Evolutionary conservation across 2,888 invertebrate species (phyloP).

Genomic region (Drosophila setosimentum): DNA sequence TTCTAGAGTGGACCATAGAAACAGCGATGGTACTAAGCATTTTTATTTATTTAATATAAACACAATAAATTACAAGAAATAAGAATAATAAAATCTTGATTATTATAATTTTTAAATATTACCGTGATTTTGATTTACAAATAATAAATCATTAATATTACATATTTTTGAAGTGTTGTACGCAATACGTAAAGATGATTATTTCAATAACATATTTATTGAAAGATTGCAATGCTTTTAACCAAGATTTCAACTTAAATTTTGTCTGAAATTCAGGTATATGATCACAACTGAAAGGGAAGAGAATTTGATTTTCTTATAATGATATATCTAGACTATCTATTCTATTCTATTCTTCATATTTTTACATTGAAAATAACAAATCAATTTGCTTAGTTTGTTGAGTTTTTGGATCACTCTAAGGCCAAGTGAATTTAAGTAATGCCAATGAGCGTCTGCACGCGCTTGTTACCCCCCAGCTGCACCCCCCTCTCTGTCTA

Average conservation of each 20-base stretch:
- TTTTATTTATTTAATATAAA: not conserved
- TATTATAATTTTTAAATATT: not conserved
- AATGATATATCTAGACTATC: not conserved
- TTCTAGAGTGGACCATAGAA: conserved; percentile 39
- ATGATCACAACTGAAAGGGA: not conserved
- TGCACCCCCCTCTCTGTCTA: not conserved
- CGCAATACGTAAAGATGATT: not conserved
- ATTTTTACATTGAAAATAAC: not conserved
- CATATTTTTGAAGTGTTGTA: not conserved
- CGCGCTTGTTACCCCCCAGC: conserved; percentile 19
- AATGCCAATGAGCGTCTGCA: conserved; percentile 38
- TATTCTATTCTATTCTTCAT: not conserved
- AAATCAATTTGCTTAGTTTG: not conserved
- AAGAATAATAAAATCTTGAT: not conserved
- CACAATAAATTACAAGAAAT: not conserved
- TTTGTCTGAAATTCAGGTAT: not conserved
- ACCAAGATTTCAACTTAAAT: not conserved
- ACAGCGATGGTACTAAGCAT: not conserved
- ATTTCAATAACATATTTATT: not conserved
- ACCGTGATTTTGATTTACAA: not conserved
- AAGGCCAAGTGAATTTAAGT: conserved; percentile 33
- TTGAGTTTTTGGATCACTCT: conserved; percentile 40
- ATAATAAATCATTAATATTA: not conserved
- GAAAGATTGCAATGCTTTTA: not conserved
- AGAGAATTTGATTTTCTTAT: not conserved